phyloP scores from a whole-genome alignment of 2,113 vertebrate species.

The Hydrolagus affinis region DNA sequence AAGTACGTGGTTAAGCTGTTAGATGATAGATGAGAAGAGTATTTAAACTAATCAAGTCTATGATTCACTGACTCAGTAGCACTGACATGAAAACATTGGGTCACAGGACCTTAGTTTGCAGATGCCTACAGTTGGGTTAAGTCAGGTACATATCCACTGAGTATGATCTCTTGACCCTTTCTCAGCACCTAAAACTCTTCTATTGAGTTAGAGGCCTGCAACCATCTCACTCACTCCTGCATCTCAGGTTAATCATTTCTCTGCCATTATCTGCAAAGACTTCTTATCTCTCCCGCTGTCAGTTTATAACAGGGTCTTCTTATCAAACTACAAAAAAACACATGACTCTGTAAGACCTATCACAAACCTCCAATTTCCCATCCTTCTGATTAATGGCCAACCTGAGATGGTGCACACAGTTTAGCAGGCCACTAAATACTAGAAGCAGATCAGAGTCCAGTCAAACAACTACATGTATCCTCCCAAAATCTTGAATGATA shows the following conservation, averaged over 20 bases:
- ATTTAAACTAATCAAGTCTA: conserved; percentile 54
- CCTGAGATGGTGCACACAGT: conserved; percentile 58
- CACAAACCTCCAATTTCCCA: conserved; percentile 43
- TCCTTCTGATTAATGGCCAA: conserved; percentile 62
- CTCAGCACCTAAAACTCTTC: conserved; percentile 23
- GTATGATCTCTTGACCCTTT: conserved; percentile 56
- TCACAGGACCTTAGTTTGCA: conserved; percentile 54
- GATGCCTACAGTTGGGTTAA: conserved; percentile 47
- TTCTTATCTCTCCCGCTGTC: conserved; percentile 87
- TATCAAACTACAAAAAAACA: conserved; percentile 59
- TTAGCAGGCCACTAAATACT: conserved; percentile 61
- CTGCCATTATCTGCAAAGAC: conserved; percentile 69
- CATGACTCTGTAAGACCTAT: conserved; percentile 59
- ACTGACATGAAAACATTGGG: conserved; percentile 48
- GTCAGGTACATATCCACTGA: conserved; percentile 49
- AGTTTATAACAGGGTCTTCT: conserved; percentile 84
- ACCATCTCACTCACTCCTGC: conserved; percentile 52
- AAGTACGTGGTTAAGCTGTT: conserved; percentile 49
- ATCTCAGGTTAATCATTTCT: conserved; percentile 84
- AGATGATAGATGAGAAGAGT: conserved; percentile 49
- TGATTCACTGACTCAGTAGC: conserved; percentile 46
- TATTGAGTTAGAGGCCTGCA: conserved; percentile 40
- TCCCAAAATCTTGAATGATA: conserved; percentile 54
- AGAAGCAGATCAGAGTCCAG: conserved; percentile 64
- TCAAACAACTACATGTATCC: conserved; percentile 50